Evolutionary conservation across 2,113 vertebrate genomes (phyloP).

Genomic region (Diglossa brunneiventris): DNA sequence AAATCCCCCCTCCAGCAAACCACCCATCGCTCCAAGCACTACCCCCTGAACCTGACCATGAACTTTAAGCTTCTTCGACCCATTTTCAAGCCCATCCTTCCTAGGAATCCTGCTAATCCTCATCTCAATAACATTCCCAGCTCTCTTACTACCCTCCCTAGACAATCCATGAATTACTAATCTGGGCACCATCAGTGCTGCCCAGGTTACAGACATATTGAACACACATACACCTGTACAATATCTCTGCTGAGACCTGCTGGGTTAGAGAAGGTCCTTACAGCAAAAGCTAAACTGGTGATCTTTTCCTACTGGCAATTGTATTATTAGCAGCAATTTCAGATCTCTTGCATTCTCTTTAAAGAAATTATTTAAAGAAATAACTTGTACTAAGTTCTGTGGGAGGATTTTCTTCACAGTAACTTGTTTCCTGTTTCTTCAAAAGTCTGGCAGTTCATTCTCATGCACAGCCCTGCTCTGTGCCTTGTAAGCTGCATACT

Average conservation of each 20-base stretch:
- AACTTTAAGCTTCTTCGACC: no score
- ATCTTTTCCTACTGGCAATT: neutral
- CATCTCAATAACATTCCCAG: no score
- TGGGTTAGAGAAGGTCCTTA: neutral
- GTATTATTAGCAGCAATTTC: neutral
- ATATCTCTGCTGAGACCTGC: neutral
- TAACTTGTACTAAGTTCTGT: neutral
- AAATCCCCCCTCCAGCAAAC: no score
- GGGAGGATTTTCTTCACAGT: neutral
- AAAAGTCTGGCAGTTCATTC: neutral
- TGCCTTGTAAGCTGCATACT: neutral
- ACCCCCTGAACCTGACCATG: no score
- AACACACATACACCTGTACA: neutral
- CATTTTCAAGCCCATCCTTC: no score
- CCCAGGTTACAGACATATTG: neutral
- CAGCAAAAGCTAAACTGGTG: neutral
- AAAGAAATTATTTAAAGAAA: neutral
- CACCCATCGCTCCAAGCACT: no score
- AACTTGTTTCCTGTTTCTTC: neutral
- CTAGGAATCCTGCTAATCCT: no score
- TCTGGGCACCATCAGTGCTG: neutral
- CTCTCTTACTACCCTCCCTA: no score
- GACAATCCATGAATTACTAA: no score
- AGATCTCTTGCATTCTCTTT: neutral
- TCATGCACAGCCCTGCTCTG: neutral